These are phyloP conservation scores for Urocolius indicus DNA, from an alignment of 2,113 vertebrate species.

Conservation along the genomic window DNA sequence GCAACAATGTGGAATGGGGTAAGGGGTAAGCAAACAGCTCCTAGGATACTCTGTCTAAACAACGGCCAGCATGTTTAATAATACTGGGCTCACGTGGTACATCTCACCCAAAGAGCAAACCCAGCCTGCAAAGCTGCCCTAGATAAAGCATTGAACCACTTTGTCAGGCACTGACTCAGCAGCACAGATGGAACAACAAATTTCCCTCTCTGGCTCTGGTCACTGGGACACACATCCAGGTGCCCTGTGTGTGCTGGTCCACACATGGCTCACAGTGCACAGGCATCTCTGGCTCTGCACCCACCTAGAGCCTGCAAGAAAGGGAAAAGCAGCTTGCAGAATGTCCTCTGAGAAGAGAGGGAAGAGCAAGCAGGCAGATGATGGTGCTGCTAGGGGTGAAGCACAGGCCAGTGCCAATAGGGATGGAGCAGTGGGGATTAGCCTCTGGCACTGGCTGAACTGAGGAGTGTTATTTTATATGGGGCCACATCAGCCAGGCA, in stretches of 20 bases:
- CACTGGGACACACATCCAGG: background rate
- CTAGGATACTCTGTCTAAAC: background rate
- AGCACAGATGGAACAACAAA: background rate
- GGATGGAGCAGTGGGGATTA: background rate
- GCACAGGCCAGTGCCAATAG: fast-evolving
- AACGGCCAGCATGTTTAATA: background rate
- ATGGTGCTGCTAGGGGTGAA: fast-evolving
- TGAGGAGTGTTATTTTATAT: fast-evolving
- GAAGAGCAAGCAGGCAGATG: background rate
- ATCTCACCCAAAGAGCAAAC: background rate
- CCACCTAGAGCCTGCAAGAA: background rate
- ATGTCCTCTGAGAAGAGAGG: background rate
- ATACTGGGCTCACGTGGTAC: background rate
- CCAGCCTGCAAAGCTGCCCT: background rate
- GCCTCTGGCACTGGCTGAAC: background rate
- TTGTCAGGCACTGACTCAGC: background rate
- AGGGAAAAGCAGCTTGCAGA: background rate
- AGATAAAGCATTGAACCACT: background rate
- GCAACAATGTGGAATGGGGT: background rate
- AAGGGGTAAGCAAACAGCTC: background rate
- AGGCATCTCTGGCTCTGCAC: background rate
- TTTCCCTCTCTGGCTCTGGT: background rate
- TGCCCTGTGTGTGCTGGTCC: too few relatives aligned
- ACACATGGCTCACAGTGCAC: fast-evolving
- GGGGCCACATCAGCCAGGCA: background rate